Evolutionary conservation across 1,140 invertebrate genomes (phyloP), one percentile per base, ranked within the genome.

Genomic region (Wasmannia auropunctata): DNA sequence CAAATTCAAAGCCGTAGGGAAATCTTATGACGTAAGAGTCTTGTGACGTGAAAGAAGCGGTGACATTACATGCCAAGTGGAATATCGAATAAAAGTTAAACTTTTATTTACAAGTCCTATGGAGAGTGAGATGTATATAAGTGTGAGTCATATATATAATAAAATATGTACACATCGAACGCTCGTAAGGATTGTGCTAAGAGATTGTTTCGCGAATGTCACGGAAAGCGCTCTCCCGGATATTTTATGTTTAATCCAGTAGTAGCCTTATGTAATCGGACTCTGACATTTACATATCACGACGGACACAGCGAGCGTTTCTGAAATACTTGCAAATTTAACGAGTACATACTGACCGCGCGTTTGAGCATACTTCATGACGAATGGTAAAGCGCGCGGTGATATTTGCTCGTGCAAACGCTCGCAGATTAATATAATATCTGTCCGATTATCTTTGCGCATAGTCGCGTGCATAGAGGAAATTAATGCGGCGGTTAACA

Each of bases 41-140:
- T 70, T 54, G 37, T 74, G 56, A 62, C 25, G 25, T 37, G n/a
- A 46, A 62, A 60, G 40, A 85, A 85, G 60, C 62, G 40, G 60
- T 85, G 62, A 79, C 37, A 72, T 83, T 83, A 58, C 79, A 83
- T 83, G 79, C 79, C 54, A 83, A 43, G 51, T 83, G 67, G 72
- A 83, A 83, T 72, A 72, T 58, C 37, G 65, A 81, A n/a, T n/a
- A 28, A 37, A 81, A 65, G 34, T 51, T 43, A 22, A 67, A 81
- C n/a, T 72, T 60, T 40, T 83, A 83, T 83, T 83, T 83, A 83
- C 67, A 83, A 83, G 67, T 83, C 58, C 72, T 14, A 83, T 72
- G 37, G 72, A 56, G 37, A 5, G 60, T 16, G 58, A n/a, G 19
- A 43, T 43, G 40, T 8, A 1, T 43, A 34, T 43, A 43, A 31